These are phyloP conservation scores for Dorcus parallelipipedus DNA, from an alignment of 2,888 invertebrate genomes.

Conservation along the genomic window DNA sequence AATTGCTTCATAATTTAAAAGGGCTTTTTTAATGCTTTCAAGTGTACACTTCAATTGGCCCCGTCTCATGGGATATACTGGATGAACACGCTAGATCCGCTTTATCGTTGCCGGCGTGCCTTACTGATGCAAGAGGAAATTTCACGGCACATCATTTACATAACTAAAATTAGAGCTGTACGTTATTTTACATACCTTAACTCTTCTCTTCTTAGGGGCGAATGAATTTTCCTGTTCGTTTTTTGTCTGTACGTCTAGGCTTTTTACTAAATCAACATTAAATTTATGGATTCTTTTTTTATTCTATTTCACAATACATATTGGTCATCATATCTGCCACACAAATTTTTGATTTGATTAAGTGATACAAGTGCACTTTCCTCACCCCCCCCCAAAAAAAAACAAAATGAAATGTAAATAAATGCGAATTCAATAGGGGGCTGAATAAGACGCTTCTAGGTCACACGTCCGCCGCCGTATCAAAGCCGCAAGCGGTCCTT, in stretches of 20 bases:
- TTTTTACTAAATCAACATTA: background rate
- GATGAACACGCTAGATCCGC: constrained; percentile 1
- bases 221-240: background rate
- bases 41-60: background rate
- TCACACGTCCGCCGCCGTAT: too few relatives aligned
- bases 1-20: background rate
- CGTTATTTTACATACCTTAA: background rate
- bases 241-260: background rate
- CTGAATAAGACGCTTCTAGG: too few relatives aligned
- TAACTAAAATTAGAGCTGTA: constrained; percentile 1
- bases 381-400: too few relatives aligned
- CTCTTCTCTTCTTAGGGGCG: background rate
- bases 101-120: constrained; percentile 1
- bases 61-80: background rate
- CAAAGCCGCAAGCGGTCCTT: too few relatives aligned
- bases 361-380: too few relatives aligned
- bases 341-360: too few relatives aligned
- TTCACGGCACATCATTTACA: constrained; percentile 1
- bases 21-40: background rate
- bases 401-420: too few relatives aligned
- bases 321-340: too few relatives aligned
- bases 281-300: too few relatives aligned
- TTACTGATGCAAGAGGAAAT: constrained; percentile 1
- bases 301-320: too few relatives aligned
- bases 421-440: too few relatives aligned